Evolutionary conservation across 2,888 invertebrate species (phyloP).

Genomic region (Mermis nigrescens): DNA sequence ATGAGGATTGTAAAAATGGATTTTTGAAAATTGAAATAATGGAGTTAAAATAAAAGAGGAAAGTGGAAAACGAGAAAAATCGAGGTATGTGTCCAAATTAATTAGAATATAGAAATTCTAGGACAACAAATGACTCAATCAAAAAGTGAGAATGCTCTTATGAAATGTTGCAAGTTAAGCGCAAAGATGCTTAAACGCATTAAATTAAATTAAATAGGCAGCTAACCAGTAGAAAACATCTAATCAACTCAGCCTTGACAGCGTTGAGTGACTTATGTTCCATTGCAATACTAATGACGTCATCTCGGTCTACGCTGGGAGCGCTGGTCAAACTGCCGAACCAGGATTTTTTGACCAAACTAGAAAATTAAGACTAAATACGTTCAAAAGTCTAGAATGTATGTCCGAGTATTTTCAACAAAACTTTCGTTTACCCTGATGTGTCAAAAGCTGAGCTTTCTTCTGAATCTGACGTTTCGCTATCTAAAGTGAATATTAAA

Average conservation of each 20-base stretch:
- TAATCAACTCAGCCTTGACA: slow-evolving; percentile 91
- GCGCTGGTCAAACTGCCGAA: slow-evolving; percentile 89
- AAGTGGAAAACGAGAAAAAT: too few relatives aligned
- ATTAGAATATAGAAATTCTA: too few relatives aligned
- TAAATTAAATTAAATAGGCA: neutral
- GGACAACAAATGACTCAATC: too few relatives aligned
- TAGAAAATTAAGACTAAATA: slow-evolving; percentile 16
- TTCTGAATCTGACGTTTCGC: slow-evolving; percentile 25
- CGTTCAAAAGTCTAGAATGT: neutral
- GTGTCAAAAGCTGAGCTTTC: slow-evolving; percentile 29
- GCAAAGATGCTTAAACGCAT: too few relatives aligned
- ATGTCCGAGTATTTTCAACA: too few relatives aligned
- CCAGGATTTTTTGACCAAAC: slow-evolving; percentile 87
- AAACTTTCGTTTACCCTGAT: slow-evolving; percentile 21
- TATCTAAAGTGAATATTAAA: too few relatives aligned
- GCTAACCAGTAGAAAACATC: slow-evolving; percentile 87
- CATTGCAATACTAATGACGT: slow-evolving; percentile 83
- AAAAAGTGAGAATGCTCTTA: too few relatives aligned
- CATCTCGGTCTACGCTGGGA: slow-evolving; percentile 58
- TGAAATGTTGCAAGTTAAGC: too few relatives aligned
- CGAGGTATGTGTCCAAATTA: too few relatives aligned
- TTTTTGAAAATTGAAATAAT: too few relatives aligned
- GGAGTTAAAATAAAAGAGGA: too few relatives aligned
- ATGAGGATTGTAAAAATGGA: too few relatives aligned
- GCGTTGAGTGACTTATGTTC: slow-evolving; percentile 87